Base-by-base conservation (phyloP, 2,113 vertebrate species). In the Xiphias gladius region DNA sequence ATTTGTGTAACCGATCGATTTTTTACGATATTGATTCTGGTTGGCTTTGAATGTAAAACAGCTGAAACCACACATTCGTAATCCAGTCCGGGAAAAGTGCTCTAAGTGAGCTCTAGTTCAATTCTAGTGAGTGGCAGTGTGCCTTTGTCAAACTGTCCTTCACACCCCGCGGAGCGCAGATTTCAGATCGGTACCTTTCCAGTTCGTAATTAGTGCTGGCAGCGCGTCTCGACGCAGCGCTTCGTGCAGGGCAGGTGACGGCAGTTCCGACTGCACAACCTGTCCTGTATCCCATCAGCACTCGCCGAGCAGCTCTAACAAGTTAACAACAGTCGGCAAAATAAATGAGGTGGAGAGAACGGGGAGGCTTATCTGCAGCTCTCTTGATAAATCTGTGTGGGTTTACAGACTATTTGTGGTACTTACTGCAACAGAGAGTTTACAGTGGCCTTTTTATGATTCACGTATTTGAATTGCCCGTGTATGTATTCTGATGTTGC, bases 121-220 rank as follows among this genome's bases (percentile, higher is more conserved):
- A 64, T 46, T 62, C 41, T 68, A 11, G 35, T 39, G 26, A 30
- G 62, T 54, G 62, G 61, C 64, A 7, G 26, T 41, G 76, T 63
- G 65, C 14, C 65, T 2, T 19, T 63, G 37, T 75, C 58, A 73
- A 43, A 28, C 20, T 73, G 32, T 59, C 41, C 76, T 64, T 54
- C 19, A 1, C 63, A 71, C 10, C 58, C 66, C 58, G 13, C 52
- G 41, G 63, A 65, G 79, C 59, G 70, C 75, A 72, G 79, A 71
- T 80, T 85, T 76, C 59, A 71, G 81, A 72, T 85, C 26, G 76
- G 80, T 69, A 66, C 76, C 43, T 65, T 69, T 59, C 37, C 62
- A 66, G 52, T 76, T 75, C 77, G 70, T 75, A 77, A 87, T 85
- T 83, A 90, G 80, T 52, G 66, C 73, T 59, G 59, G 14, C 55